phyloP scores from a whole-genome alignment of 2,113 vertebrate species.

The Lonchura striata region DNA sequence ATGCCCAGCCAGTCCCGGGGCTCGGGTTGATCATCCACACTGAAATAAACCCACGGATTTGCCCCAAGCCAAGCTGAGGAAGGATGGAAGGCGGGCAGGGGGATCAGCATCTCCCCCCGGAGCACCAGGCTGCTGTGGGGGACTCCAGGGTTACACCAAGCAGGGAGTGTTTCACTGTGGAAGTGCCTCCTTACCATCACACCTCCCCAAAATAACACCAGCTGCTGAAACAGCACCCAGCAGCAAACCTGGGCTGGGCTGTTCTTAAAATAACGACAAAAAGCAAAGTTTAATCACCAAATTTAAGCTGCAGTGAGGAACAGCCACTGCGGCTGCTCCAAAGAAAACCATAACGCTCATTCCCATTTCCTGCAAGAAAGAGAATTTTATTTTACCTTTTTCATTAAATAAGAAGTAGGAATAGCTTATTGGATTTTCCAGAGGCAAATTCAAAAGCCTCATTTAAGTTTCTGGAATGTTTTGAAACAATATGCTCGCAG shows the following conservation, averaged over 20 bases:
- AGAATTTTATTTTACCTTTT: neutral
- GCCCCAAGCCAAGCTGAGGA: neutral
- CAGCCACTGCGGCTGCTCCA: neutral
- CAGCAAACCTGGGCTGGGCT: neutral
- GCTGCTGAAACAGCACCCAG: neutral
- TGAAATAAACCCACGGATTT: neutral
- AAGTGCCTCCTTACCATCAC: neutral
- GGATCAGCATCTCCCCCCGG: neutral
- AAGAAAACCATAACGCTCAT: neutral
- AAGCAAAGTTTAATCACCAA: neutral
- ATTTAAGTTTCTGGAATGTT: constrained; percentile 13
- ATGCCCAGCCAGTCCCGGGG: neutral
- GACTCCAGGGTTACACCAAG: neutral
- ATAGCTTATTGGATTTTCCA: neutral
- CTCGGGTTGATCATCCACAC: neutral
- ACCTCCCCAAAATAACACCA: neutral
- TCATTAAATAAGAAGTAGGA: neutral
- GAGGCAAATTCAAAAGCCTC: neutral
- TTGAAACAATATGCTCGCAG: neutral
- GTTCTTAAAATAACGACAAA: neutral
- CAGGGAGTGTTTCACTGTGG: neutral
- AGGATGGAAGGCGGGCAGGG: neutral
- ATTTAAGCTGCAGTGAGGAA: neutral
- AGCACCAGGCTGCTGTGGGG: neutral
- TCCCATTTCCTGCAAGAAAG: rapidly evolving